Conservation (phyloP, 1,140 invertebrate species). For the Drosophila erecta region DNA sequence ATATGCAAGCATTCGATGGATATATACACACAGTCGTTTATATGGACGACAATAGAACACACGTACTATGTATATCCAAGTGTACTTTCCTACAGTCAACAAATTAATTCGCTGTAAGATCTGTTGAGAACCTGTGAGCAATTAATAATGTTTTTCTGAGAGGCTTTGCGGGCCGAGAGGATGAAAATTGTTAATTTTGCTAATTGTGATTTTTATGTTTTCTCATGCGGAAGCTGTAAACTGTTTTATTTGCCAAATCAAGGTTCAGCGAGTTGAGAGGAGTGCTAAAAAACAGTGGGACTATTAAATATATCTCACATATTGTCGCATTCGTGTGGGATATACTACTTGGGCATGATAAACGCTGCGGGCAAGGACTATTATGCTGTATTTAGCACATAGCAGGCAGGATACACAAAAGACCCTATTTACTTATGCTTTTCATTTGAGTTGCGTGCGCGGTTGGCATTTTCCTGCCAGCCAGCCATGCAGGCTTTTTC, state of each 20-base stretch:
- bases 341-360: background rate
- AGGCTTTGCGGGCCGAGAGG: background rate
- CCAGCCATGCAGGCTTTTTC: slow-evolving; percentile 10
- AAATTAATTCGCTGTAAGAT: slow-evolving; percentile 48
- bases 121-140: slow-evolving; percentile 27
- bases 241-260: background rate
- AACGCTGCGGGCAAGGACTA: background rate
- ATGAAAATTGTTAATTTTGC: slow-evolving; percentile 17
- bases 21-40: background rate
- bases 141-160: slow-evolving; percentile 37
- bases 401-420: background rate
- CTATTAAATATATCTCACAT: background rate
- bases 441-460: slow-evolving; percentile 6
- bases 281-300: slow-evolving; percentile 4
- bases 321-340: background rate
- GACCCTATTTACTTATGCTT: background rate
- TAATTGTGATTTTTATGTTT: slow-evolving; percentile 28
- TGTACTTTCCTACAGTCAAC: slow-evolving; percentile 37
- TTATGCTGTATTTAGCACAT: slow-evolving; percentile 2
- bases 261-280: background rate
- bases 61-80: slow-evolving; percentile 18
- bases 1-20: background rate
- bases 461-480: background rate
- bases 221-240: slow-evolving; percentile 21
- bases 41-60: background rate